phyloP scores from a whole-genome alignment of 1,140 invertebrate species.

The Trachelipus rathkii region DNA sequence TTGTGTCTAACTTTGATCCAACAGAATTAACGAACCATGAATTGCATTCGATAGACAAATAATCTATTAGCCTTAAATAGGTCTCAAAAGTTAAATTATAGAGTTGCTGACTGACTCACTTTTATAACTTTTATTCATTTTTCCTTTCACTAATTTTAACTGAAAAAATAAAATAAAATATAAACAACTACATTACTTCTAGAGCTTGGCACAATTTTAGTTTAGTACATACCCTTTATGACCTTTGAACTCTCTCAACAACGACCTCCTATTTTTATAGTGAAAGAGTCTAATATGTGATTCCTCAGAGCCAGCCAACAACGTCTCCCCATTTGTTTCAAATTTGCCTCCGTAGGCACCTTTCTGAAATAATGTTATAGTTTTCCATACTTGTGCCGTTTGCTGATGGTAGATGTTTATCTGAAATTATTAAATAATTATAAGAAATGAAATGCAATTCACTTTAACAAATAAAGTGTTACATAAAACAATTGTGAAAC shows the following conservation, averaged over 20 bases:
- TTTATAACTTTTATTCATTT: background rate
- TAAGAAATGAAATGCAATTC: too few relatives aligned
- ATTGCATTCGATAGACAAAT: too few relatives aligned
- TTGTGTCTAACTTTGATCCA: too few relatives aligned
- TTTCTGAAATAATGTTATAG: constrained; percentile 76
- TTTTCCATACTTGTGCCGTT: constrained; percentile 32
- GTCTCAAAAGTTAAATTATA: background rate
- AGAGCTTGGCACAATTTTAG: background rate
- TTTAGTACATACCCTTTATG: constrained; percentile 56
- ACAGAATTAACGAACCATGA: too few relatives aligned
- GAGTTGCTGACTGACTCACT: background rate
- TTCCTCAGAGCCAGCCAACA: constrained; percentile 85
- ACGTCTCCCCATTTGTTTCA: constrained; percentile 74
- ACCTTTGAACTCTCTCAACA: constrained; percentile 68
- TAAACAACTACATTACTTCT: background rate
- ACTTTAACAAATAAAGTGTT: too few relatives aligned
- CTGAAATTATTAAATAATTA: too few relatives aligned
- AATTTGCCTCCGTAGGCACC: constrained; percentile 80
- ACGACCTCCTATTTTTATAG: constrained; percentile 69
- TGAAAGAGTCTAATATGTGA: constrained; percentile 83
- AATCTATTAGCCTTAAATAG: background rate
- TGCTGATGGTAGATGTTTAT: constrained; percentile 33
- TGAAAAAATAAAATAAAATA: background rate
- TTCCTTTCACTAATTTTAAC: background rate
- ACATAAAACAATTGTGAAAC: too few relatives aligned